Base-by-base conservation (phyloP, 2,797 vertebrate species). In the Intellagama lesueurii region DNA sequence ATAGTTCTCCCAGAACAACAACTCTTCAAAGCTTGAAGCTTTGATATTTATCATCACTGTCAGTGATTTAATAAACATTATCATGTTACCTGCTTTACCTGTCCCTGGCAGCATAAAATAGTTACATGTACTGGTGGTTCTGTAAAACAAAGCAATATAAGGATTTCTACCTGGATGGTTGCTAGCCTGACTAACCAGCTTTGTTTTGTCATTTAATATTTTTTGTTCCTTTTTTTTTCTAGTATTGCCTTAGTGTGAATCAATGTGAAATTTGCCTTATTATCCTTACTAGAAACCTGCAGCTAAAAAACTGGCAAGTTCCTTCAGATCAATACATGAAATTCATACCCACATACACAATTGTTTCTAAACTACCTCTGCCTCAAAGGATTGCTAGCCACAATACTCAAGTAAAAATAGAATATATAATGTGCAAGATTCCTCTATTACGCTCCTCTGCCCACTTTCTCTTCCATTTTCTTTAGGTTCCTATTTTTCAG, bases 61-160 rank as follows among this genome's bases (percentile, higher is more conserved):
- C 85, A 78, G 12, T 69, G 32, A 87, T 87, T 90, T 90, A 77
- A 87, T 81, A 40, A 44, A 90, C 66, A 49, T 22, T 52, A 75
- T 81, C 44, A 68, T n/a, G 47, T 60, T 77, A 52, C 47, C 47
- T 86, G 72, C 32, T 90, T 90, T 77, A 77, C 87, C 72, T 78
- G 80, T 87, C 73, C 35, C 32, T 77, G 64, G 72, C 72, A 90
- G 44, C 70, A 81, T 44, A 81, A 82, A 90, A 76, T 30, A 76
- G 52, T 72, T 85, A 35, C 68, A 89, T 40, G 77, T 81, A 49
- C 32, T 40, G 1, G 26, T 69, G 73, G 70, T 30, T 52, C 47
- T 90, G 30, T 77, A 77, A 87, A 90, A 78, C 79, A 90, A 77
- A 90, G 32, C 72, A 90, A 77, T 44, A 44, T 47, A 56, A 77